Evolutionary conservation across 2,888 invertebrate species (phyloP).

Genomic region (Drosophila mayaguana): DNA sequence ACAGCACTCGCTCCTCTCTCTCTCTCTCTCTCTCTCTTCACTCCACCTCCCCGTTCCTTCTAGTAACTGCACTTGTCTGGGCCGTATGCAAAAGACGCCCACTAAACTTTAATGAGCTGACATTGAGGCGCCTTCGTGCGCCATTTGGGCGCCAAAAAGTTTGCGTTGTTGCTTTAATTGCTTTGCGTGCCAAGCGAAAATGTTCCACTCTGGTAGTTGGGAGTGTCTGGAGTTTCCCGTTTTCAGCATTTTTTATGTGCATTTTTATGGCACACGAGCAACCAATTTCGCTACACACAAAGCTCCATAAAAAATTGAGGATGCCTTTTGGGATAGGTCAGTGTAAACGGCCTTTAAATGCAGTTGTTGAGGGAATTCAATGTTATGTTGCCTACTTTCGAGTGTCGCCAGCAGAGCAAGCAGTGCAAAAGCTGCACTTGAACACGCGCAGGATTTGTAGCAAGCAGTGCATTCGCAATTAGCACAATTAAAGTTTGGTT

Average conservation of each 20-base stretch:
- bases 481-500: constrained; percentile 25
- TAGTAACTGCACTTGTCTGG: constrained; percentile 37
- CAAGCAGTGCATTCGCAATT: constrained; percentile 28
- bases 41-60: not conserved
- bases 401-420: constrained; percentile 23
- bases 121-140: constrained; percentile 74
- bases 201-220: constrained; percentile 25
- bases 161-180: constrained; percentile 65
- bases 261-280: constrained; percentile 56
- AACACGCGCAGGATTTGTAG: constrained; percentile 40
- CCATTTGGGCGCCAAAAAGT: constrained; percentile 76
- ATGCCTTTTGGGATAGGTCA: constrained; percentile 63
- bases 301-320: constrained; percentile 17
- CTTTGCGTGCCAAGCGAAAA: constrained; percentile 59
- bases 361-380: constrained; percentile 22
- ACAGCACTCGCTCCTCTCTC: not conserved
- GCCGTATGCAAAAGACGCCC: constrained; percentile 69
- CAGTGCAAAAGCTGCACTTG: constrained; percentile 41
- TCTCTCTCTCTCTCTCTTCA: not conserved
- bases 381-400: constrained; percentile 34
- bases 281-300: constrained; percentile 52
- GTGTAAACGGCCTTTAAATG: constrained; percentile 33
- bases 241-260: constrained; percentile 58
- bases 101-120: constrained; percentile 77
- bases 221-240: constrained; percentile 1